Percentiles rank a stretch among this genome's conserved stretches.
Conservation (phyloP, 2,888 invertebrate species). For the Hirtodrosophila trivittata region DNA sequence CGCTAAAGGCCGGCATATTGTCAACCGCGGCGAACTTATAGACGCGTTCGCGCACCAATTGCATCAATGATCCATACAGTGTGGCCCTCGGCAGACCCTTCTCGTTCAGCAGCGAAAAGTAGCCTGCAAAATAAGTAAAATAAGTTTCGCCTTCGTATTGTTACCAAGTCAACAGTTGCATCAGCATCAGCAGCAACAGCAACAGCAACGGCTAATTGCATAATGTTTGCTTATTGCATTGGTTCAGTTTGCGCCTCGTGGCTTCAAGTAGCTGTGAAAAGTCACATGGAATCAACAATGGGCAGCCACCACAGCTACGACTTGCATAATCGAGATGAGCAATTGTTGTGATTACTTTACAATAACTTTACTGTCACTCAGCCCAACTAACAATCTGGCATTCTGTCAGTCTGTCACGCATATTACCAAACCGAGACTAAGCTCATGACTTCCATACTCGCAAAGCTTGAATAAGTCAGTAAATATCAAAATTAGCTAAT, state of each 20-base stretch:
- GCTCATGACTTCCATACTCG: conserved; percentile 9
- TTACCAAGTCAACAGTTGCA: conserved; percentile 17
- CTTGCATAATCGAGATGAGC: conserved; percentile 68
- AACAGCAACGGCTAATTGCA: conserved; percentile 3
- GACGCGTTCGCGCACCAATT: conserved; percentile 88
- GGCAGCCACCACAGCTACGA: conserved; percentile 11
- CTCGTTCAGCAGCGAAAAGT: conserved; percentile 88
- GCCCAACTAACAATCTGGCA: neutral
- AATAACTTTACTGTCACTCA: conserved; percentile 43
- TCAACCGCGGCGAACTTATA: conserved; percentile 84
- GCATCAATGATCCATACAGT: conserved; percentile 87
- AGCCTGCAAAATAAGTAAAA: conserved; percentile 85
- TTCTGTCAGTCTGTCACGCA: neutral
- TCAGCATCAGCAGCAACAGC: conserved; percentile 8
- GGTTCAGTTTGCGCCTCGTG: conserved; percentile 54
- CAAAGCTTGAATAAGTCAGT: conserved; percentile 19
- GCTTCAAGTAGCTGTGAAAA: conserved; percentile 64
- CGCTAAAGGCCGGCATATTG: conserved; percentile 83
- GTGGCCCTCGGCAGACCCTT: conserved; percentile 88
- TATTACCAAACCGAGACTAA: neutral
- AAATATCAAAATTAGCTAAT: conserved; percentile 42
- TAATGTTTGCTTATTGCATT: conserved; percentile 46
- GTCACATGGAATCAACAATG: conserved; percentile 61
- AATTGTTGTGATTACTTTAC: conserved; percentile 57
- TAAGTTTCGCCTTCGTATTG: too few relatives aligned